phyloP scores from a whole-genome alignment of 1,140 invertebrate species.

The Trachymyrmex cornetzi region DNA sequence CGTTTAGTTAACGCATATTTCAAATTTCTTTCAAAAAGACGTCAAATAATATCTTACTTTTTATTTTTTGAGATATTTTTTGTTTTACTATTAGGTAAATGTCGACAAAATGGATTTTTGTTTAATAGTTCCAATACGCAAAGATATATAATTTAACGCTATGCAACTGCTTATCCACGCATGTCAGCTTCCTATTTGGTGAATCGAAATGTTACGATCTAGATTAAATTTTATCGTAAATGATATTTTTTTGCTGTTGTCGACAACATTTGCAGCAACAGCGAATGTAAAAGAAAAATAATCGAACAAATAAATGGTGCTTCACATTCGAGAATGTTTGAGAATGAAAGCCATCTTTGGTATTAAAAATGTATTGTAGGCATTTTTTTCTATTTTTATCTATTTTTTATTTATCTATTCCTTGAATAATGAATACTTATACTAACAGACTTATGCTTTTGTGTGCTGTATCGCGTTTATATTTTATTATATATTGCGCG shows the following conservation, averaged over 20 bases:
- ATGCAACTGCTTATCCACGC: neutral
- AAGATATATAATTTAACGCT: slow-evolving; percentile 13
- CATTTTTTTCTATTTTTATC: slow-evolving; percentile 2
- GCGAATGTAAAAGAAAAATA: slow-evolving; percentile 4
- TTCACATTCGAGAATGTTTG: slow-evolving; percentile 12
- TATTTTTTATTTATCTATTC: slow-evolving; percentile 23
- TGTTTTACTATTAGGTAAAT: neutral
- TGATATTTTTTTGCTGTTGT: slow-evolving; percentile 44
- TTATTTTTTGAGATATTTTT: neutral
- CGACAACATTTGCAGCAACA: neutral
- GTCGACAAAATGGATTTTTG: neutral
- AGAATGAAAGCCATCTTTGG: slow-evolving; percentile 19
- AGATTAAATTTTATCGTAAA: slow-evolving; percentile 52
- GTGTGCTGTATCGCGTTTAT: neutral
- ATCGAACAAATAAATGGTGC: slow-evolving; percentile 22
- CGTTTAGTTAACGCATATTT: neutral
- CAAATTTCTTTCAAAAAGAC: neutral
- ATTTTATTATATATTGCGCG: neutral
- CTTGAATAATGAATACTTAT: neutral
- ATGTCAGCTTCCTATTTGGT: neutral
- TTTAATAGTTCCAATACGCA: neutral
- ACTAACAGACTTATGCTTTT: slow-evolving; percentile 5
- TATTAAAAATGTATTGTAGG: slow-evolving; percentile 23
- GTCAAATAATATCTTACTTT: neutral
- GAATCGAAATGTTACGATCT: slow-evolving; percentile 29